Conservation (phyloP, 1,140 invertebrate species). For the Diabrotica undecimpunctata region DNA sequence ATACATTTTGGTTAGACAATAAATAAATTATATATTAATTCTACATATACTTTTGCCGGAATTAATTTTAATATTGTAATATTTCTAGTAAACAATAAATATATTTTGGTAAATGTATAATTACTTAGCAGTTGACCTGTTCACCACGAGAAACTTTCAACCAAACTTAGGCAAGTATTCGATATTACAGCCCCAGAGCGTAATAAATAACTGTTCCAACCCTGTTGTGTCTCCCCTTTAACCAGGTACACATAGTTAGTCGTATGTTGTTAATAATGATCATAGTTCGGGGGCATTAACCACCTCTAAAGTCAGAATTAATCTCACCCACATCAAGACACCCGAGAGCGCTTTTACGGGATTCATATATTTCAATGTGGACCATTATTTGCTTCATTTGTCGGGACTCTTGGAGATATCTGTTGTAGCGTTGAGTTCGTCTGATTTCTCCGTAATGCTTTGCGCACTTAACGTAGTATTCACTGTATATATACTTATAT, state of each 20-base stretch:
- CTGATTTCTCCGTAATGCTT: no score
- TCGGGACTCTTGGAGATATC: neutral
- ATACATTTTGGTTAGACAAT: no score
- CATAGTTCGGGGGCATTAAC: conserved; percentile 21
- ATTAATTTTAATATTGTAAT: no score
- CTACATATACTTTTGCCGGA: no score
- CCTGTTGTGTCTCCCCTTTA: conserved; percentile 2
- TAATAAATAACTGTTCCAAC: neutral
- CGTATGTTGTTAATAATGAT: conserved; percentile 17
- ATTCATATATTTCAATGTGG: conserved; percentile 15
- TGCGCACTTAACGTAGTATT: no score
- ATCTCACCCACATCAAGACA: conserved; percentile 19
- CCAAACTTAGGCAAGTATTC: neutral
- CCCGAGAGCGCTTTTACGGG: conserved; percentile 10
- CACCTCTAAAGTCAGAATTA: conserved; percentile 15
- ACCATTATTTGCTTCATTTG: conserved; percentile 16
- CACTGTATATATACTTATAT: no score
- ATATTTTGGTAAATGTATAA: no score
- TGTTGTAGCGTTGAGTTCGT: neutral
- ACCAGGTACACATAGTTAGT: conserved; percentile 22
- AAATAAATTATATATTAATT: no score
- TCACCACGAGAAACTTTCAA: no score
- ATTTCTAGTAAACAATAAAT: no score
- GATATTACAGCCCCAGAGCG: neutral
- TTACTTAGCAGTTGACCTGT: no score